Percentiles rank a stretch among this genome's conserved stretches.
Conservation (phyloP, 2,888 invertebrate genomes). For the Sialis fuliginosa region DNA sequence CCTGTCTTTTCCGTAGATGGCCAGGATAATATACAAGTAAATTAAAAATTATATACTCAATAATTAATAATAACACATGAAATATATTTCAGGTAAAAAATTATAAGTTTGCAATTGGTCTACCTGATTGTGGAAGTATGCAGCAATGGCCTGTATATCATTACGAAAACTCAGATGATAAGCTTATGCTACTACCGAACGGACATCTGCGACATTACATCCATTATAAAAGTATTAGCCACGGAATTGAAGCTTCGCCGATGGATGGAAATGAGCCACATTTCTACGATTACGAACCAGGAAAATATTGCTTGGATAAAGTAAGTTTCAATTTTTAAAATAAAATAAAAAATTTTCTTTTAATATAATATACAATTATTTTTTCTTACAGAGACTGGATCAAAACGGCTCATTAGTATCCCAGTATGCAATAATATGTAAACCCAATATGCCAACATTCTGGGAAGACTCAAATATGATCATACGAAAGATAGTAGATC, state of each 20-base stretch:
- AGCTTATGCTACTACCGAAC: slow-evolving; percentile 43
- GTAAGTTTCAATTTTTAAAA: slow-evolving; percentile 26
- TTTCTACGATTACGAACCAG: slow-evolving; percentile 52
- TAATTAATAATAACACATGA: neutral
- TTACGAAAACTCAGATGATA: slow-evolving; percentile 38
- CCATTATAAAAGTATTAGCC: slow-evolving; percentile 32
- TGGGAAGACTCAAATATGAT: slow-evolving; percentile 60
- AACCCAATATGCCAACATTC: slow-evolving; percentile 47
- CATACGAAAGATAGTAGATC: slow-evolving; percentile 57
- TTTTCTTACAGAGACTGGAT: slow-evolving; percentile 28
- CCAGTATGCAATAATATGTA: slow-evolving; percentile 55
- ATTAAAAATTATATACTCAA: neutral
- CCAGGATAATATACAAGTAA: slow-evolving; percentile 13
- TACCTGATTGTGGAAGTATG: slow-evolving; percentile 51
- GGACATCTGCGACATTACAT: slow-evolving; percentile 60
- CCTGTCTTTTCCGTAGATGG: slow-evolving; percentile 43
- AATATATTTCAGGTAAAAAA: neutral
- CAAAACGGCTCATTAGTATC: slow-evolving; percentile 34
- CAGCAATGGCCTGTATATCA: slow-evolving; percentile 52
- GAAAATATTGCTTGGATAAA: slow-evolving; percentile 70
- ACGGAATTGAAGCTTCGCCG: slow-evolving; percentile 21
- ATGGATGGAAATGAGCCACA: slow-evolving; percentile 29
- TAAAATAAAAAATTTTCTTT: slow-evolving; percentile 6
- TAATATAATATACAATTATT: slow-evolving; percentile 1
- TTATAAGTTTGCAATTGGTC: slow-evolving; percentile 33